Percentiles rank a stretch among this genome's conserved stretches.
Evolutionary conservation across 2,113 vertebrate genomes (phyloP).

Genomic region (Carollia perspicillata): DNA sequence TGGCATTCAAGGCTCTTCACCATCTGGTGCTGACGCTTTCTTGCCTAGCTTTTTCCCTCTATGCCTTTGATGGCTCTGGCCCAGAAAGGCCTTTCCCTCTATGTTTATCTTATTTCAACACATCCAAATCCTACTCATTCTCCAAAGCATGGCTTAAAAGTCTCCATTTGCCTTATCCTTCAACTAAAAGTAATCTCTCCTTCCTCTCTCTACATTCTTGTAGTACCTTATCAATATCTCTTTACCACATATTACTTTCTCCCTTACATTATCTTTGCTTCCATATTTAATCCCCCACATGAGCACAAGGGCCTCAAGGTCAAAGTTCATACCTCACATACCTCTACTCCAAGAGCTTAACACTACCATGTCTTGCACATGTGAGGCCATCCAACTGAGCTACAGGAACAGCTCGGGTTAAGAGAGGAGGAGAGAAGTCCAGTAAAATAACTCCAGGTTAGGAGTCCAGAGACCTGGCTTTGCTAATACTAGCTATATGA

Average conservation of each 20-base stretch:
- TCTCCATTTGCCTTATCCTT: conserved; percentile 1
- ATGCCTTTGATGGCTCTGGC: neutral
- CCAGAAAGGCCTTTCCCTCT: conserved; percentile 40
- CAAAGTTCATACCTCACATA: neutral
- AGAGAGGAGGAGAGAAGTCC: neutral
- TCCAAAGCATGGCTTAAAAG: conserved; percentile 41
- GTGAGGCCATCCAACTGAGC: neutral
- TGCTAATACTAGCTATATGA: neutral
- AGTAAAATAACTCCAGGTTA: conserved; percentile 3
- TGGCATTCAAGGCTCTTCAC: conserved; percentile 7
- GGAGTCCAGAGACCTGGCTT: neutral
- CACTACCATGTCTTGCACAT: neutral
- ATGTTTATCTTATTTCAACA: neutral
- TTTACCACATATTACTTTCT: conserved; percentile 23
- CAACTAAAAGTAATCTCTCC: conserved; percentile 6
- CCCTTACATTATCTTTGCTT: conserved; percentile 41
- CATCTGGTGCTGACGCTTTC: neutral
- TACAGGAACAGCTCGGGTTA: neutral
- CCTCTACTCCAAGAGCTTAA: conserved; percentile 33
- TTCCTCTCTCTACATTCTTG: conserved; percentile 5
- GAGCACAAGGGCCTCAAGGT: neutral
- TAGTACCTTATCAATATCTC: conserved; percentile 8
- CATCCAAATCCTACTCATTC: conserved; percentile 24
- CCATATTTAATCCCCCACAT: conserved; percentile 35
- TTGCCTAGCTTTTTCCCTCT: neutral